Evolutionary conservation across 2,113 vertebrate species (phyloP).

Genomic region (Sus scrofa): DNA sequence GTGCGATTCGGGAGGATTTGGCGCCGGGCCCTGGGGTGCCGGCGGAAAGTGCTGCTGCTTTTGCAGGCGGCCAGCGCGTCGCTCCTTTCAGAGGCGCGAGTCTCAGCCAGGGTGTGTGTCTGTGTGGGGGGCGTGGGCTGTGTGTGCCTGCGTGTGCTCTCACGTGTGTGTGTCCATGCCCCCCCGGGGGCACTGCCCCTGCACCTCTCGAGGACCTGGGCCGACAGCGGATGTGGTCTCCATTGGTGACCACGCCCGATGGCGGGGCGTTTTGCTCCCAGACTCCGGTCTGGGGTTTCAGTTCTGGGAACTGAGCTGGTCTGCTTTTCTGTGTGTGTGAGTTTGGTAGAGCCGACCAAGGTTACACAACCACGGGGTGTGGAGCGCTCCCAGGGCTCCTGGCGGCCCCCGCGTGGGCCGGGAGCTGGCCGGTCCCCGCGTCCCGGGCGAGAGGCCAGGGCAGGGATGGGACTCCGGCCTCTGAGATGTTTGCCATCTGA

Average conservation of each 20-base stretch:
- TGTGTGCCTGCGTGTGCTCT: fast-evolving
- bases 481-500: background rate
- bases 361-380: background rate
- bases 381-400: fast-evolving
- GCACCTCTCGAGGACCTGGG: background rate
- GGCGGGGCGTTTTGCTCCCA: fast-evolving
- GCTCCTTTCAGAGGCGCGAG: background rate
- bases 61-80: fast-evolving
- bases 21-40: fast-evolving
- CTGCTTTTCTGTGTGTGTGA: no score
- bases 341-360: fast-evolving
- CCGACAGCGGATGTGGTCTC: fast-evolving
- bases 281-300: background rate
- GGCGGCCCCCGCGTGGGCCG: background rate
- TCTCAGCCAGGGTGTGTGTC: background rate
- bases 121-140: no score
- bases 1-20: fast-evolving
- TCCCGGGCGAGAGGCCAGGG: background rate
- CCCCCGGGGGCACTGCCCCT: background rate
- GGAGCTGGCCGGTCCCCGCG: background rate
- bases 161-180: no score
- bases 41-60: fast-evolving
- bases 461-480: background rate
- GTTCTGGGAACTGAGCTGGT: background rate
- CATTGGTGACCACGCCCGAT: fast-evolving